phyloP scores from a whole-genome alignment of 2,797 vertebrate genomes.

The Sebastes melanostomus region DNA sequence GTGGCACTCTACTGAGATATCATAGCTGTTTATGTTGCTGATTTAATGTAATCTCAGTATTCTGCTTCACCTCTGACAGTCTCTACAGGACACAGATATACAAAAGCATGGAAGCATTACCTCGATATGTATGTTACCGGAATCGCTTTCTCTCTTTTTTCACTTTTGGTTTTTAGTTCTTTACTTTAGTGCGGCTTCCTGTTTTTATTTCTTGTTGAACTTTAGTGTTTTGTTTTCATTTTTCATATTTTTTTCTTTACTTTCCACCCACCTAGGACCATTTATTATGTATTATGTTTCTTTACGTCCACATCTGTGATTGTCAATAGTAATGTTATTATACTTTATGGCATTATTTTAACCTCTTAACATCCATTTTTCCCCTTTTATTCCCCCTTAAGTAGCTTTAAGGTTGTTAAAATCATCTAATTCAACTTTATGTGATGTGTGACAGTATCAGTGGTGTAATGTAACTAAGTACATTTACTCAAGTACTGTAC shows the following conservation, averaged over 20 bases:
- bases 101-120: neutral
- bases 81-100: neutral
- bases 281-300: neutral
- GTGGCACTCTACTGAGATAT: neutral
- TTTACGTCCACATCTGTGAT: neutral
- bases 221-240: neutral
- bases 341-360: neutral
- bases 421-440: neutral
- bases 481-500: too few relatives aligned
- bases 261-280: neutral
- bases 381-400: neutral
- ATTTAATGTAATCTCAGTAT: slow-evolving; percentile 40
- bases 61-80: neutral
- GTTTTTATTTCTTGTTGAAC: neutral
- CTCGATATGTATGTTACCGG: neutral
- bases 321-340: neutral
- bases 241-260: neutral
- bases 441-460: neutral
- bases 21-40: neutral
- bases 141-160: neutral
- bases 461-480: too few relatives aligned
- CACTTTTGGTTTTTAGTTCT: neutral
- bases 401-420: neutral
- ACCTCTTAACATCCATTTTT: neutral
- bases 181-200: neutral